phyloP scores from a whole-genome alignment of 2,797 vertebrate species.

The Chiloscyllium punctatum region DNA sequence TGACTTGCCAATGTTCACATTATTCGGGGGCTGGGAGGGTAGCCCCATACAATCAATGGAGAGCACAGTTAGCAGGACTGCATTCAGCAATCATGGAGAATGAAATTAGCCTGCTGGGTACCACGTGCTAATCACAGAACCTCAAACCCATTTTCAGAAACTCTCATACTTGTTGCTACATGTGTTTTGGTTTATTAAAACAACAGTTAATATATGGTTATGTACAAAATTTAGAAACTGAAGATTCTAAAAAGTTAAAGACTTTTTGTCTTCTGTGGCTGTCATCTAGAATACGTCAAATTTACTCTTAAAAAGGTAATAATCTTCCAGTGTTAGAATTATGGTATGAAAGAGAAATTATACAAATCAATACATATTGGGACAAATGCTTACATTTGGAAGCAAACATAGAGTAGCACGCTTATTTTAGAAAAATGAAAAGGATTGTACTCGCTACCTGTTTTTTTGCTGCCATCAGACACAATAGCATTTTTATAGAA shows the following conservation, averaged over 20 bases:
- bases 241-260: constrained; percentile 47
- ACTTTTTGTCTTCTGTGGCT: constrained; percentile 57
- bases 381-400: constrained; percentile 36
- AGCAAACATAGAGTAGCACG: constrained; percentile 37
- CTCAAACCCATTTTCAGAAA: too few species aligned
- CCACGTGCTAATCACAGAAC: too few species aligned
- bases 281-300: constrained; percentile 39
- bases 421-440: constrained; percentile 34
- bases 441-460: neutral
- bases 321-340: neutral
- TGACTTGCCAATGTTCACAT: too few species aligned
- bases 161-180: too few species aligned
- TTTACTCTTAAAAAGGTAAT: constrained; percentile 40
- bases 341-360: constrained; percentile 15
- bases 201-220: neutral
- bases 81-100: too few species aligned
- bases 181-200: neutral
- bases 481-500: neutral
- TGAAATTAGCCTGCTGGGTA: too few species aligned
- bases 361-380: constrained; percentile 25
- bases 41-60: too few species aligned
- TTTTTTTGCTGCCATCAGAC: constrained; percentile 1
- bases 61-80: too few species aligned
- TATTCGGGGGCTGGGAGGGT: too few species aligned
- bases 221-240: neutral